Evolutionary conservation across 2,113 vertebrate species (phyloP), one percentile per base, ranked within the genome.

Genomic region (Chrysemys picta): DNA sequence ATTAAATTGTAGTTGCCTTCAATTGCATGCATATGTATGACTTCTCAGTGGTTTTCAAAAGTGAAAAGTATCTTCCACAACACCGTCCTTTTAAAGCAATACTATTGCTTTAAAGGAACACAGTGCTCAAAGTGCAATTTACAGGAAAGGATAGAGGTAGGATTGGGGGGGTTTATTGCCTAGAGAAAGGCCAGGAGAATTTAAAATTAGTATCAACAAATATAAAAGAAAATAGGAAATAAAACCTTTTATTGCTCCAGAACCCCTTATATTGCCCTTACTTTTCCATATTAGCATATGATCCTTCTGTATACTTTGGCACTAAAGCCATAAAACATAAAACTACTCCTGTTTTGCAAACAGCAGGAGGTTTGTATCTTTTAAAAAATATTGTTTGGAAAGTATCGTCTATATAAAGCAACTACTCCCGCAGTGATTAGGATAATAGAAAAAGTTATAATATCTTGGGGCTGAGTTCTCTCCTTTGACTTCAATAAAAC

Each of bases 221-320:
- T 45, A 5, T 38, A 38, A 45, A 62, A 82, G 35, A 85, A 93
- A 95, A 89, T 4, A 85, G 49, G 62, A 91, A 91, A 88, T 49
- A 31, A 3, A 52, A 16, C 0, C 0, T 76, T 93, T 81, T 50
- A 76, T 76, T 82, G 27, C 3, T 92, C 79, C 93, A 80, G 25
- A 35, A 21, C 6, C 47, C 38, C 5, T 86, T 89, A 84, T 62
- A 35, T 31, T 86, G n/a, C 79, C 59, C 35, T 19, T 82, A 69
- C 10, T 78, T 93, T 93, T 93, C 85, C 53, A 53, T 72, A 90
- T 9, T 49, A 89, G 24, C 13, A 52, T 13, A 89, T 14, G 56
- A 90, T 79, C 3, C 76, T 87, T 62, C 80, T 80, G 65, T 82
- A 38, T 94, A 31, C 90, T 95, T 96, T 96, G 90, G 93, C 94